Base-by-base conservation (phyloP, 1,140 invertebrate species). In the Orchesella cincta region DNA sequence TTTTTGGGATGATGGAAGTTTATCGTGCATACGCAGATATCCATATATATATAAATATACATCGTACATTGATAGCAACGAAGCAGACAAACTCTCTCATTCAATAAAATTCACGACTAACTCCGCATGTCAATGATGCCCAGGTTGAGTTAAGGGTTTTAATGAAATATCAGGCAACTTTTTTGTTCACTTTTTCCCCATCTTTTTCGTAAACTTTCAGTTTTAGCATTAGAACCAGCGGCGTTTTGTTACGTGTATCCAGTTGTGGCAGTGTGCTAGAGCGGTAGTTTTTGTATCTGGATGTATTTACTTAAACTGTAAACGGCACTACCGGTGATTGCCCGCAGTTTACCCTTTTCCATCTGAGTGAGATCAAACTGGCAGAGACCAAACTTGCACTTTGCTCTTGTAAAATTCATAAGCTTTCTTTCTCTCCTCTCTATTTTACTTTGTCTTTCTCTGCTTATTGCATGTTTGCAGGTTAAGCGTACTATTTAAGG, bases 341-440 rank as follows among this genome's bases (percentile, higher is more conserved):
- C 31, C 31, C 62, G 33, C 28, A 29, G 62, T 67, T 67, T 67
- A 67, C 62, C 62, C 62, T 67, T 67, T 67, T 67, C 62, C 62
- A 29, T 67, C 62, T 67, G 28, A 67, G 12, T 67, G 62, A 67
- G 62, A 67, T 67, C 62, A 29, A 67, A 67, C 62, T 67, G 5
- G 8, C 28, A 67, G 8, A 33, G 62, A 67, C 62, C 62, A 31
- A 33, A 33, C 28, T 67, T 67, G 62, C 23, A 67, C 62, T 67
- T 67, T 67, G 62, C 62, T 67, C 62, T 33, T 67, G 62, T 33
- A 67, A 67, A 67, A 67, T 67, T 67, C 62, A 67, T 67, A 67
- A 67, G 31, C 31, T 57, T 12, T 26, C 54, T 57, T 57, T 67
- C 62, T 67, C 62, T 33, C 62, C 62, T 67, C 20, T 46, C 39